Conservation (phyloP, 2,113 vertebrate species). For the Nesoenas mayeri region DNA sequence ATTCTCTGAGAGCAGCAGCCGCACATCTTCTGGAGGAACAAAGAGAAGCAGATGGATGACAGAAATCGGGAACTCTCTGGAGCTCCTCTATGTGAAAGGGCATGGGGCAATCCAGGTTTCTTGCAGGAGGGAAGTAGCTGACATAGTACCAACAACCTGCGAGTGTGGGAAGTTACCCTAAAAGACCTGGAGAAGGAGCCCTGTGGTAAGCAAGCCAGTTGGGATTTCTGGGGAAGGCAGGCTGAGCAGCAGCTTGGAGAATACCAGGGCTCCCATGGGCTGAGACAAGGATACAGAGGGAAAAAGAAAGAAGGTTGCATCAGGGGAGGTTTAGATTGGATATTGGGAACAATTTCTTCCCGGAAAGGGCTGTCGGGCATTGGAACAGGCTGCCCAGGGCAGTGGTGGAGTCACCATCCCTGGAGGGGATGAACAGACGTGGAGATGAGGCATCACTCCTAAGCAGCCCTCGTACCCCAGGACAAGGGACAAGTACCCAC, state of each 20-base stretch:
- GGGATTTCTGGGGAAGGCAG: neutral
- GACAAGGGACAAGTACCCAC: constrained; percentile 53
- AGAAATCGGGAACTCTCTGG: neutral
- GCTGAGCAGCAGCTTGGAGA: neutral
- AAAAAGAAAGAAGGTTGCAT: neutral
- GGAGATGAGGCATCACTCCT: neutral
- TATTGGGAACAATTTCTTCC: too few relatives aligned
- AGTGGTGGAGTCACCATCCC: too few relatives aligned
- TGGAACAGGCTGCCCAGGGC: too few relatives aligned
- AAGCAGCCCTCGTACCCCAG: neutral
- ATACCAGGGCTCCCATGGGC: neutral
- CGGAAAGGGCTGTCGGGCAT: too few relatives aligned
- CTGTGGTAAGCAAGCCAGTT: neutral
- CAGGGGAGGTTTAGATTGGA: too few relatives aligned
- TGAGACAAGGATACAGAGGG: neutral
- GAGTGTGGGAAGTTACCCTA: neutral
- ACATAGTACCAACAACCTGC: neutral
- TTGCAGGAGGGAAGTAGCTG: neutral
- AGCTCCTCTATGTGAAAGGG: neutral
- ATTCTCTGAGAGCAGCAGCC: constrained; percentile 85
- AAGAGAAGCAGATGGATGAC: neutral
- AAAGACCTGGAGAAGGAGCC: neutral
- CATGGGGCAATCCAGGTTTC: neutral
- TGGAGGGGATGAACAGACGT: too few relatives aligned
- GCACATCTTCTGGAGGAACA: constrained; percentile 77